Base-by-base conservation (phyloP, 92 coral and sea anemone species). In the Metridium senile region DNA sequence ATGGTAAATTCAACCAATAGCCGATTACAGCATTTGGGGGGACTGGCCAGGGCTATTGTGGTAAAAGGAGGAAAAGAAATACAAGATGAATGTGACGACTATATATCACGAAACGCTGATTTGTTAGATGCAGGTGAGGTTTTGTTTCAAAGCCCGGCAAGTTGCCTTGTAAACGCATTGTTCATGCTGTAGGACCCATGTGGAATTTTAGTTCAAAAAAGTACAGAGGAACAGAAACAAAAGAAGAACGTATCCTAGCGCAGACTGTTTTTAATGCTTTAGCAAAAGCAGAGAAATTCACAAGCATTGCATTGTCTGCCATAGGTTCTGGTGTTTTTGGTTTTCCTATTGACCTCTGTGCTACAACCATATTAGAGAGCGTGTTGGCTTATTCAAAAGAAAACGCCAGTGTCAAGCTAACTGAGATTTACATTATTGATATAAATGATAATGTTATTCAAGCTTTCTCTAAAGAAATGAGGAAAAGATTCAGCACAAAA, bases 1-100 rank as follows among this genome's bases (percentile, higher is more conserved):
- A 89, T 92, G 53, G 97, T 92, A n/a, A 92, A 85, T 31, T 88
- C 90, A 56, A 88, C 97, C 26, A 81, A 81, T 51, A 10, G 45
- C 22, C 46, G 61, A 1, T 86, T 92, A 19, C 70, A 85, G 2
- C 97, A 92, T 58, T 64, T 51, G 30, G 93, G 84, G 4, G 97
- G 97, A 18, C 79, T 87, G n/a, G 90, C 97, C 16, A 81, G 68
- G 66, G 89, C 89, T 0, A 83, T 92, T 22, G 72, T 69, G 45
- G 58, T 82, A 11, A 81, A 86, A 11, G 97, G 91, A 9, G 97
- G 97, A 64, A 61, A 52, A 28, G 74, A 43, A 11, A 82, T 92
- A 43, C 89, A 89, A 69, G 83, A 78, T 25, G 91, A 89, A 45
- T 85, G 97, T 62, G 83, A 82, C 33, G 34, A 45, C 1, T 35